A percentile compares a stretch with the other conserved stretches of the same genome.
These are phyloP conservation scores for Aphis gossypii DNA, from an alignment of 1,140 invertebrate species.

Conservation along the genomic window DNA sequence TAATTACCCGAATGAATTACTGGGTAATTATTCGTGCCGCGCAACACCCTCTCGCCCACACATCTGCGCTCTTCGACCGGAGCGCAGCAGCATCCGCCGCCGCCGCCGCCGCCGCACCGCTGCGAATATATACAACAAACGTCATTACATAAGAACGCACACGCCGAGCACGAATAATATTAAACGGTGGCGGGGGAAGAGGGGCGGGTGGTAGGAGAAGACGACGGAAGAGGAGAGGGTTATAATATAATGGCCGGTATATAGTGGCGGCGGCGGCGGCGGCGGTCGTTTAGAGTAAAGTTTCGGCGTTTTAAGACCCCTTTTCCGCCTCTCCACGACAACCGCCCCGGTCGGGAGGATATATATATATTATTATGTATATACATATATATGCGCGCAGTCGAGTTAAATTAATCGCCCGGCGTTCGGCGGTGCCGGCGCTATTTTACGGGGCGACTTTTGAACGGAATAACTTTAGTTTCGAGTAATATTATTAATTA, in stretches of 20 bases:
- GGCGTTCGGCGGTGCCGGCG: not conserved
- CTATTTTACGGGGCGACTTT: conserved; percentile 43
- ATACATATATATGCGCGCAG: not conserved
- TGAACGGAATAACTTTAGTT: conserved; percentile 47
- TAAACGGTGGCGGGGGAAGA: not conserved
- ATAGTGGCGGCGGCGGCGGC: conserved; percentile 6
- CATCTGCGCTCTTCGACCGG: not conserved
- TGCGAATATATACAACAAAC: not conserved
- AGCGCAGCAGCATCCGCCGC: not conserved
- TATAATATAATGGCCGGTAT: conserved; percentile 32
- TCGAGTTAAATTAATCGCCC: conserved; percentile 51
- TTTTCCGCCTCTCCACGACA: not conserved
- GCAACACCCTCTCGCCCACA: not conserved
- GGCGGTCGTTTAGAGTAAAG: conserved; percentile 56
- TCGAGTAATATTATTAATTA: not conserved
- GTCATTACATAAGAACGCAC: not conserved
- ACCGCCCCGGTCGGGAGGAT: not conserved
- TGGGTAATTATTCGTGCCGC: conserved; percentile 43
- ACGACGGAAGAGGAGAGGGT: not conserved
- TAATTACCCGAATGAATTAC: conserved; percentile 52
- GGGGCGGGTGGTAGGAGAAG: not conserved
- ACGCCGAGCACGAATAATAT: conserved; percentile 1
- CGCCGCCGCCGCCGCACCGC: too few species aligned
- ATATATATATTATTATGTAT: not conserved
- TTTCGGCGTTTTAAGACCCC: conserved; percentile 49